phyloP scores from a whole-genome alignment of 2,113 vertebrate species.

The Oryzias melastigma region DNA sequence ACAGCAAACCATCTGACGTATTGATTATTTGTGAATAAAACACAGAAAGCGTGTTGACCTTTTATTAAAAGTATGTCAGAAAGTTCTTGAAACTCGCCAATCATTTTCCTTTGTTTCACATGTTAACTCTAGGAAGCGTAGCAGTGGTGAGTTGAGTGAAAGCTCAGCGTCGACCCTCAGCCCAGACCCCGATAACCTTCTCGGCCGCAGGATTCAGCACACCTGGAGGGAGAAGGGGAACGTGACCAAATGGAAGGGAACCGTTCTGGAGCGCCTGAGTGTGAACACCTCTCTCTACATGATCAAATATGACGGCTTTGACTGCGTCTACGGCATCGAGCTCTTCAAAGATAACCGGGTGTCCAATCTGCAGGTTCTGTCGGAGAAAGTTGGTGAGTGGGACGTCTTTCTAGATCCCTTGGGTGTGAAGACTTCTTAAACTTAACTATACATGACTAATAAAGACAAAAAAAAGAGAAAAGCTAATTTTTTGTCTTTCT shows the following conservation, averaged over 20 bases:
- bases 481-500: too few species aligned
- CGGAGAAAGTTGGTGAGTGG: constrained; percentile 80
- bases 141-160: constrained; percentile 80
- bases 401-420: neutral
- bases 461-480: too few species aligned
- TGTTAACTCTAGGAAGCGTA: constrained; percentile 74
- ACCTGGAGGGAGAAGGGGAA: constrained; percentile 81
- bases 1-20: too few species aligned
- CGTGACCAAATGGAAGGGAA: constrained; percentile 83
- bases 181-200: constrained; percentile 77
- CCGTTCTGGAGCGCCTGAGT: constrained; percentile 78
- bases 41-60: too few species aligned
- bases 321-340: constrained; percentile 83
- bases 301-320: constrained; percentile 84
- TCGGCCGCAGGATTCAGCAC: constrained; percentile 81
- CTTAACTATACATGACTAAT: too few species aligned
- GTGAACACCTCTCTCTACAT: constrained; percentile 80
- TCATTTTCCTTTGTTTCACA: neutral
- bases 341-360: constrained; percentile 81
- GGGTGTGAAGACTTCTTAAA: neutral
- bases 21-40: too few species aligned
- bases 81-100: too few species aligned
- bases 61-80: too few species aligned
- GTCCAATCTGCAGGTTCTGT: constrained; percentile 77
- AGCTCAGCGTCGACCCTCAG: constrained; percentile 61